Conservation (phyloP, 2,113 vertebrate species). For the Potamarius usumacintae region DNA sequence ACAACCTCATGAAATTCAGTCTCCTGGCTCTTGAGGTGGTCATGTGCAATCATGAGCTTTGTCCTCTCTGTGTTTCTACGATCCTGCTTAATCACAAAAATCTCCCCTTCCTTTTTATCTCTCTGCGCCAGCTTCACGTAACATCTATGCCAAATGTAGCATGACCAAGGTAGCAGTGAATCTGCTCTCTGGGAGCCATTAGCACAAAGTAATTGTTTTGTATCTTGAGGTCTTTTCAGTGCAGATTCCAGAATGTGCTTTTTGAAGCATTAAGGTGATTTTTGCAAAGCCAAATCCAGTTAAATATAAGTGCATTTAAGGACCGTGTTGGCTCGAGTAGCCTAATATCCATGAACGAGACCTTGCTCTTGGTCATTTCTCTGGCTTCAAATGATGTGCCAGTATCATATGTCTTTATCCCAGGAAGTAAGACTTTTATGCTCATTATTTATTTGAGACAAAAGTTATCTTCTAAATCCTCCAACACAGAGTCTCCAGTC, state of each 20-base stretch:
- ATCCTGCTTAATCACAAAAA: constrained; percentile 32
- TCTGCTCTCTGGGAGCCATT: constrained; percentile 41
- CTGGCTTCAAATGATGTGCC: neutral
- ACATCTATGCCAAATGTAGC: constrained; percentile 41
- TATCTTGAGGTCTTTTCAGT: constrained; percentile 31
- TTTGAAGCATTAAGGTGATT: constrained; percentile 42
- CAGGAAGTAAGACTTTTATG: neutral
- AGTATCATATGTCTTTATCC: constrained; percentile 16
- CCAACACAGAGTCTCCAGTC: constrained; percentile 11
- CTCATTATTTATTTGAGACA: neutral
- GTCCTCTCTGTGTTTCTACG: neutral
- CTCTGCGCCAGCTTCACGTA: constrained; percentile 20
- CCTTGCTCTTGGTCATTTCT: neutral
- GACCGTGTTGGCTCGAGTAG: constrained; percentile 3
- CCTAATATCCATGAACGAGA: neutral
- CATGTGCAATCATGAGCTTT: constrained; percentile 24
- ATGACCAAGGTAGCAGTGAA: constrained; percentile 38
- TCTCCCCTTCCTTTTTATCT: constrained; percentile 32
- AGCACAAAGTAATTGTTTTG: constrained; percentile 54
- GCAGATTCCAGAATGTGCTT: constrained; percentile 35
- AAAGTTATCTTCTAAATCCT: constrained; percentile 18
- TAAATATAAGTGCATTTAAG: constrained; percentile 34
- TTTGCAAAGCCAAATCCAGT: constrained; percentile 38
- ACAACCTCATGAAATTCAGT: constrained; percentile 2
- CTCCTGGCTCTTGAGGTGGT: constrained; percentile 7